These are phyloP conservation scores for Flexamia atlantica DNA, from an alignment of 2,888 invertebrate genomes.

Conservation along the genomic window DNA sequence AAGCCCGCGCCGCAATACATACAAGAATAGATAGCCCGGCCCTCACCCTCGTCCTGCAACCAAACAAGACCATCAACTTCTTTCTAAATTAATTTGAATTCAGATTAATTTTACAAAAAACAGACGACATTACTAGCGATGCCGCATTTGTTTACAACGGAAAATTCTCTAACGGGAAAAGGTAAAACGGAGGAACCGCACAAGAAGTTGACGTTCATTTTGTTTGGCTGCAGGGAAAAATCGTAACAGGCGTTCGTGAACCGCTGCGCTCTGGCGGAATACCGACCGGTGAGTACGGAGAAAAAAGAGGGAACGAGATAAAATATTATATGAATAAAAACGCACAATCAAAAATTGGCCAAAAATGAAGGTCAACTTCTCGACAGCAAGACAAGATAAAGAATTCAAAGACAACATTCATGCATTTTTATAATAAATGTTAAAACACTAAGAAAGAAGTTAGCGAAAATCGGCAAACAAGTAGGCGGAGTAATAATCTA, in stretches of 20 bases:
- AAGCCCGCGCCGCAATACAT: slow-evolving; percentile 94
- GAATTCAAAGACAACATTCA: slow-evolving; percentile 66
- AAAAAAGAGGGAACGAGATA: slow-evolving; percentile 66
- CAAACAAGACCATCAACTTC: slow-evolving; percentile 91
- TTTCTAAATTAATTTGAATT: slow-evolving; percentile 76
- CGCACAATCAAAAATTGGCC: slow-evolving; percentile 84
- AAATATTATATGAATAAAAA: slow-evolving; percentile 71
- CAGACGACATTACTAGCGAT: slow-evolving; percentile 7
- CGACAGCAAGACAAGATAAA: slow-evolving; percentile 78
- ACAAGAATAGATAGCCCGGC: slow-evolving; percentile 81
- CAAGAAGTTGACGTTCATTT: slow-evolving; percentile 95
- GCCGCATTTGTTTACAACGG: slow-evolving; percentile 26
- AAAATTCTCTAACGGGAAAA: slow-evolving; percentile 65
- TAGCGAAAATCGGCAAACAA: slow-evolving; percentile 36
- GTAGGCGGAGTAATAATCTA: slow-evolving; percentile 14
- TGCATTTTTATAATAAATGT: slow-evolving; percentile 60
- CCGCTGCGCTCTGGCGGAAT: neutral
- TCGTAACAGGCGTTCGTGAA: slow-evolving; percentile 11
- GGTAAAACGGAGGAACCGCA: slow-evolving; percentile 72
- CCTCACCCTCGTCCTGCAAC: slow-evolving; percentile 87
- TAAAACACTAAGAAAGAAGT: slow-evolving; percentile 50
- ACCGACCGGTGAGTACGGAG: slow-evolving; percentile 61
- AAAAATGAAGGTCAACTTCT: slow-evolving; percentile 98
- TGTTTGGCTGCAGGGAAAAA: slow-evolving; percentile 77
- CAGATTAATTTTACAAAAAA: slow-evolving; percentile 27